These are phyloP conservation scores for Euzetes globulus DNA, from an alignment of 2,888 invertebrate species.

Conservation along the genomic window DNA sequence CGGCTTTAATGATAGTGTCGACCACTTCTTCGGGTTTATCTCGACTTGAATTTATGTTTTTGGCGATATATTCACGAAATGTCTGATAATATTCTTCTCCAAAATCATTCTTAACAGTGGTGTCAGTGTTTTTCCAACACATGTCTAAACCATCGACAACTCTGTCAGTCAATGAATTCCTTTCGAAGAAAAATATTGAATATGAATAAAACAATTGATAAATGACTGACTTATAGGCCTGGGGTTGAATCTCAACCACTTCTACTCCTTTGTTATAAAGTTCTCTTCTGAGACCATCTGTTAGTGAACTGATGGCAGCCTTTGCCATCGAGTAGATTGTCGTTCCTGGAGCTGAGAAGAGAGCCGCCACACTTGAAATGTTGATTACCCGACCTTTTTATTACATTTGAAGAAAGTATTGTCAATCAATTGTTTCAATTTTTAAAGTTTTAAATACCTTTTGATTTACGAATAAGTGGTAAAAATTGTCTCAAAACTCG, in stretches of 20 bases:
- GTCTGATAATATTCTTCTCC: not conserved
- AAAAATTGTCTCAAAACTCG: constrained; percentile 7
- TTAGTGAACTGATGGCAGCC: not conserved
- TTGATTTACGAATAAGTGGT: constrained; percentile 22
- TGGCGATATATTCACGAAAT: not conserved
- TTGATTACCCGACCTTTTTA: constrained; percentile 29
- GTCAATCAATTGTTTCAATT: not conserved
- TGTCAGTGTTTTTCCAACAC: not conserved
- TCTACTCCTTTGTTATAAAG: not conserved
- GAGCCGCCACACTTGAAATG: constrained; percentile 18
- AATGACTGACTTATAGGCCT: not conserved
- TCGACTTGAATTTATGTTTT: not conserved
- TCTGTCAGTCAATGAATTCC: not conserved
- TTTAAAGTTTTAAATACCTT: not conserved
- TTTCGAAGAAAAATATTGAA: not conserved
- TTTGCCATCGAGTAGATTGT: not conserved
- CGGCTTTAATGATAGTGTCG: not conserved
- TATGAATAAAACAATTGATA: not conserved
- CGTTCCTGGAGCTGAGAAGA: constrained; percentile 2
- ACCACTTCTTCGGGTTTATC: constrained; percentile 9
- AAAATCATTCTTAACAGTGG: not conserved
- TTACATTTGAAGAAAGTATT: not conserved
- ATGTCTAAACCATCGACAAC: not conserved
- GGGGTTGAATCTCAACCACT: not conserved
- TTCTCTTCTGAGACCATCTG: constrained; percentile 10